phyloP scores from a whole-genome alignment of 2,113 vertebrate species.

The Peromyscus maniculatus region DNA sequence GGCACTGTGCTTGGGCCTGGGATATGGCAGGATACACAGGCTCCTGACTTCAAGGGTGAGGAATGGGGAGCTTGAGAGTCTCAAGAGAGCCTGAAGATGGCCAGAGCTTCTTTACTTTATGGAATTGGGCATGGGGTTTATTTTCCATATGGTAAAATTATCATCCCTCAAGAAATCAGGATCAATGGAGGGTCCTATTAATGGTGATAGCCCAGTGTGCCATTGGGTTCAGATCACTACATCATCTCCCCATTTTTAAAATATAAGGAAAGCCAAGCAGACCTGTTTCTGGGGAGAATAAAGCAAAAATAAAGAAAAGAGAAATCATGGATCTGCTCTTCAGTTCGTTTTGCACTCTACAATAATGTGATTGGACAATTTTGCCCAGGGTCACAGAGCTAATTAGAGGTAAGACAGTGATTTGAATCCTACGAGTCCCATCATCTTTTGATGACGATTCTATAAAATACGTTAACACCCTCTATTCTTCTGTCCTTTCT shows the following conservation, averaged over 20 bases:
- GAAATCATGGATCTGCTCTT: not conserved
- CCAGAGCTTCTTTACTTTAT: not conserved
- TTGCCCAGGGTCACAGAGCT: conserved; percentile 3
- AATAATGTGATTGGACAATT: not conserved
- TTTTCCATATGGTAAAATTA: not conserved
- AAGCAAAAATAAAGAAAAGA: not conserved
- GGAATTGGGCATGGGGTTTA: not conserved
- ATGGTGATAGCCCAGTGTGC: not conserved
- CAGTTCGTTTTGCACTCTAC: too few relatives aligned
- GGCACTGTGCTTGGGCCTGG: not conserved
- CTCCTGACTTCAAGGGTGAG: not conserved
- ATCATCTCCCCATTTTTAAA: not conserved
- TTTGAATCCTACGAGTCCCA: not conserved
- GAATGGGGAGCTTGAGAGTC: not conserved
- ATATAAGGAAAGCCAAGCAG: not conserved
- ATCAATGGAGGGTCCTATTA: not conserved
- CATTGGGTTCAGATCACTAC: not conserved
- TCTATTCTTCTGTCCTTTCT: conserved; percentile 13
- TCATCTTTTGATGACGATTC: not conserved
- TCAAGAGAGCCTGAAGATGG: not conserved
- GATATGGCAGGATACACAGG: not conserved
- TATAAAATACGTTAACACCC: not conserved
- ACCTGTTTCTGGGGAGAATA: not conserved
- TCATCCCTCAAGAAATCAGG: not conserved
- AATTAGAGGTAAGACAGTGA: conserved; percentile 20